Percentiles rank a stretch among this genome's conserved stretches.
phyloP scores from a whole-genome alignment of 2,113 vertebrate genomes.

The Podocnemis expansa region DNA sequence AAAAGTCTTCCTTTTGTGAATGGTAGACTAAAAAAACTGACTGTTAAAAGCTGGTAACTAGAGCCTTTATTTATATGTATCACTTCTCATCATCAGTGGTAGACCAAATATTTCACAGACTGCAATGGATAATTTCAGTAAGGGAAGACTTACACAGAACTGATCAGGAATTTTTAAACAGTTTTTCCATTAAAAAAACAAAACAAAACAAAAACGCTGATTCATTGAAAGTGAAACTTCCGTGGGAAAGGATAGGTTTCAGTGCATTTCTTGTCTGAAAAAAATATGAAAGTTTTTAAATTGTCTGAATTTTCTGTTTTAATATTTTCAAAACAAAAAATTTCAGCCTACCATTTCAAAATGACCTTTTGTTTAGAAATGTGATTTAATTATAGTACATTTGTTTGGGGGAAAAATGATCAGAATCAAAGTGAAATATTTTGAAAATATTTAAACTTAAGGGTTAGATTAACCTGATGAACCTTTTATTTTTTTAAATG shows the following conservation, averaged over 20 bases:
- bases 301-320: not conserved
- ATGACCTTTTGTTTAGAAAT: not conserved
- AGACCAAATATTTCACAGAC: not conserved
- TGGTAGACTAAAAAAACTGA: not conserved
- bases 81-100: not conserved
- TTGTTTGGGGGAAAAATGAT: not conserved
- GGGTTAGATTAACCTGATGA: not conserved
- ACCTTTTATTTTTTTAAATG: not conserved
- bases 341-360: not conserved
- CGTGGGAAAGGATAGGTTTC: not conserved
- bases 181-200: not conserved
- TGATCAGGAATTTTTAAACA: not conserved
- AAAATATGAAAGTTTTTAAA: not conserved
- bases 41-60: not conserved
- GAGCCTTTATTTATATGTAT: not conserved
- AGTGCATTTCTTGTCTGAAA: not conserved
- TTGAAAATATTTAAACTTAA: not conserved
- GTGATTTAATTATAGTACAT: not conserved
- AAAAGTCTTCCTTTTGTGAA: not conserved
- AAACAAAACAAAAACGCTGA: no score
- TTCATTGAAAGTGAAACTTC: not conserved
- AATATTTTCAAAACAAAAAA: not conserved
- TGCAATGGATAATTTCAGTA: not conserved
- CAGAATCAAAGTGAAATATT: not conserved
- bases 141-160: not conserved